phyloP scores from a whole-genome alignment of 2,113 vertebrate species.

The Lamprotornis superbus region DNA sequence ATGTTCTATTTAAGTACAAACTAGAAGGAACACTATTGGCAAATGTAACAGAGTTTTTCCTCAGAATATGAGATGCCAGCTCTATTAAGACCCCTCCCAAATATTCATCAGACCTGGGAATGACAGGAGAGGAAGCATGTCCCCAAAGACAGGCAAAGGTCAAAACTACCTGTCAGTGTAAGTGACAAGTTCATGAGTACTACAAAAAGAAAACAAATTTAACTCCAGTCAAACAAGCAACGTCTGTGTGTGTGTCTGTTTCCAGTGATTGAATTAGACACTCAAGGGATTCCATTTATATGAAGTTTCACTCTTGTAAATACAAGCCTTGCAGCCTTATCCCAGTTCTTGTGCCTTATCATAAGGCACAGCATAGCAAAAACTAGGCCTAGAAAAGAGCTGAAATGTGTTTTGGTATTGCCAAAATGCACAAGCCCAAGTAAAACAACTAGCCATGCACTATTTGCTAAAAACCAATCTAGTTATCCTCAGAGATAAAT shows the following conservation, averaged over 20 bases:
- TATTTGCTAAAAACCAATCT: neutral
- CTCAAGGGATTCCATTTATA: neutral
- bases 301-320: neutral
- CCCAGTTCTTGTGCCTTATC: neutral
- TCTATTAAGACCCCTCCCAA: neutral
- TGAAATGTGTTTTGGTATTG: neutral
- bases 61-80: neutral
- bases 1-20: neutral
- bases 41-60: neutral
- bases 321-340: neutral
- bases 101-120: neutral
- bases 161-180: neutral
- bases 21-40: neutral
- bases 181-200: neutral
- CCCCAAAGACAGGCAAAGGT: neutral
- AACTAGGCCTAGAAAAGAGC: neutral
- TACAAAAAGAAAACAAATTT: neutral
- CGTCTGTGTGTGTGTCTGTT: fast-evolving
- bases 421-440: neutral
- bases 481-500: neutral
- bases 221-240: neutral
- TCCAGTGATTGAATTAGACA: neutral
- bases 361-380: neutral
- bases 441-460: neutral
- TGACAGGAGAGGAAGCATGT: neutral